A percentile compares a stretch with the other conserved stretches of the same genome.
Evolutionary conservation across 1,140 invertebrate genomes (phyloP).

Genomic region (Eumeta japonica): DNA sequence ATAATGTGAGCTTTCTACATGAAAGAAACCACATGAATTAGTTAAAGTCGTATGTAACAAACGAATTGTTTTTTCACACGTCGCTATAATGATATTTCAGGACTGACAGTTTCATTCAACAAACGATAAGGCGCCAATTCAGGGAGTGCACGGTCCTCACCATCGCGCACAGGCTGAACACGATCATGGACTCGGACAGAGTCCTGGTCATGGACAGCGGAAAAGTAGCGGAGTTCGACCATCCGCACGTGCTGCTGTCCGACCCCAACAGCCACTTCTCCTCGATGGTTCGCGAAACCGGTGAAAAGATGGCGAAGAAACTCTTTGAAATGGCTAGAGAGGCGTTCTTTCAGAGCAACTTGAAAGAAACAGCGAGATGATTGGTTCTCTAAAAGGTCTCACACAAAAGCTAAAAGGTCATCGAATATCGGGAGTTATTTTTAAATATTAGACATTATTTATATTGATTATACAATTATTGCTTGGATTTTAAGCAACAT

Average conservation of each 20-base stretch:
- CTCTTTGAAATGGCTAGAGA: conserved; percentile 57
- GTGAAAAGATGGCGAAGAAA: conserved; percentile 39
- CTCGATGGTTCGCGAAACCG: conserved; percentile 41
- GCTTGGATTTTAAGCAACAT: too few relatives aligned
- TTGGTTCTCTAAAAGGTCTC: too few relatives aligned
- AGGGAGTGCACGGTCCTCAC: conserved; percentile 67
- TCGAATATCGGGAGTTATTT: too few relatives aligned
- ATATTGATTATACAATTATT: too few relatives aligned
- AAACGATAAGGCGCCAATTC: conserved; percentile 57
- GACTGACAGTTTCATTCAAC: conserved; percentile 57
- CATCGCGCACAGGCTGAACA: conserved; percentile 70
- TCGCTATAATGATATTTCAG: too few relatives aligned
- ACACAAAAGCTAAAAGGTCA: too few relatives aligned
- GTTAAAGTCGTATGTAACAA: too few relatives aligned
- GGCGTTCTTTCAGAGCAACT: conserved; percentile 57
- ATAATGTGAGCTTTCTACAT: too few relatives aligned
- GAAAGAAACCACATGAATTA: too few relatives aligned
- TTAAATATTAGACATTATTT: too few relatives aligned
- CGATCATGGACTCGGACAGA: conserved; percentile 63
- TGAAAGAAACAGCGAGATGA: conserved; percentile 31
- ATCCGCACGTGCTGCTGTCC: conserved; percentile 61
- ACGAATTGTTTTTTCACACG: too few relatives aligned
- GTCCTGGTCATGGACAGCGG: conserved; percentile 74
- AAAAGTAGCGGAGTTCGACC: conserved; percentile 58
- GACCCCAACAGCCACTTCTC: conserved; percentile 36